Base-by-base conservation (phyloP, 2,888 invertebrate genomes). In the Stenichneumon culpator region DNA sequence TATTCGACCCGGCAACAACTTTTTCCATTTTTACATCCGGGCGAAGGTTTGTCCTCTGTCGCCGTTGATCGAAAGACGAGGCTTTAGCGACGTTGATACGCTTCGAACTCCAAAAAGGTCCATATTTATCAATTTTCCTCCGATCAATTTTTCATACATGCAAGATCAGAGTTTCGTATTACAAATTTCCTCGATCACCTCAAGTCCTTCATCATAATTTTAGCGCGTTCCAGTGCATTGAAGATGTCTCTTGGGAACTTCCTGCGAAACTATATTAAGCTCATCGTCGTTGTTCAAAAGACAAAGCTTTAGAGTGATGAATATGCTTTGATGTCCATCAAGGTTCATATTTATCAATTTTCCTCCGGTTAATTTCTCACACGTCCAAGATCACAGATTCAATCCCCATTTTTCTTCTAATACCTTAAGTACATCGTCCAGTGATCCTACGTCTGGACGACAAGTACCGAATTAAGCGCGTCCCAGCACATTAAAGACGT, bases 1-100 rank as follows among this genome's bases (percentile, higher is more conserved):
- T 67, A 19, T 39, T 67, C 50, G 50, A 28, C 19, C 65, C 63
- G 47, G 50, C 74, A 75, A 75, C 63, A 63, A 47, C 32, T 57
- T 25, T 25, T 72, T 39, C 19, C 36, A 22, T 19, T 72, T 39
- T 57, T 54, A 16, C 54, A 19, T 14, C 16, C 14, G 44, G 44
- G 5, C 57, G 22, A 36, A 22, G 16, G 9, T 60, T 25, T 74
- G 28, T 74, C 63, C 47, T 9, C 16, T 1, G 32, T 63, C 47
- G 9, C 32, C 32, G 28, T 28, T 16, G 5, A 25, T 25, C n/a
- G 54, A 2, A 22, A 3, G 54, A n/a, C 7, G 4, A 57, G 25
- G 9, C 22, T 57, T 22, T 25, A 22, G 14, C 25, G 57, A 11
- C 57, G 4, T 6, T 39, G 2, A 11, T 39, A 11, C 39, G 39